Percentiles rank a stretch among this genome's conserved stretches.
Evolutionary conservation across 2,888 invertebrate genomes (phyloP).

Genomic region (Andricus quercusramuli): DNA sequence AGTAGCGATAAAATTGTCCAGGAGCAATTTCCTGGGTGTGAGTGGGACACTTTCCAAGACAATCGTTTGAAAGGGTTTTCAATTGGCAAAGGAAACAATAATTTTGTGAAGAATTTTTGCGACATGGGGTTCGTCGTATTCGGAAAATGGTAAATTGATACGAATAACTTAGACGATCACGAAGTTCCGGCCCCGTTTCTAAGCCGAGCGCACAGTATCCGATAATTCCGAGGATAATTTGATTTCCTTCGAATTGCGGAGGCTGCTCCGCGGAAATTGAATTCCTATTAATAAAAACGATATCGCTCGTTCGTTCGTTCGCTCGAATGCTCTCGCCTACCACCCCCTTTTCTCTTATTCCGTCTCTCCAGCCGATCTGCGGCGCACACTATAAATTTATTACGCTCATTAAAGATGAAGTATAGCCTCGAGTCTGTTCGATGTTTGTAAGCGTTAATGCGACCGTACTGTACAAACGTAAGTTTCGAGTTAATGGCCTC

Average conservation of each 20-base stretch:
- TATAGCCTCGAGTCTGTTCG: constrained; percentile 66
- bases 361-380: constrained; percentile 58
- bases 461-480: constrained; percentile 58
- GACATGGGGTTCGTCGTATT: not conserved
- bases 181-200: constrained; percentile 48
- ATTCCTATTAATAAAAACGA: constrained; percentile 73
- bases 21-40: constrained; percentile 18
- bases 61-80: constrained; percentile 8
- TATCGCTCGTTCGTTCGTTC: constrained; percentile 59
- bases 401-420: constrained; percentile 70
- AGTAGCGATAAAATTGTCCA: constrained; percentile 47
- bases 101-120: not conserved
- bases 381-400: constrained; percentile 69
- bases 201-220: constrained; percentile 61
- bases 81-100: not conserved
- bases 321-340: constrained; percentile 31
- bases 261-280: constrained; percentile 70
- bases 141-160: not conserved
- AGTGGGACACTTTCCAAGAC: constrained; percentile 27
- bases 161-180: constrained; percentile 21
- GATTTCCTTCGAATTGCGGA: constrained; percentile 70
- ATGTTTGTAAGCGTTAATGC: constrained; percentile 71
- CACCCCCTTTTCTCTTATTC: constrained; percentile 38
- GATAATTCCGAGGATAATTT: constrained; percentile 74
- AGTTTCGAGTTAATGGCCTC: constrained; percentile 34